Conservation (phyloP, 2,113 vertebrate species). For the Psittacula cyanocephala region DNA sequence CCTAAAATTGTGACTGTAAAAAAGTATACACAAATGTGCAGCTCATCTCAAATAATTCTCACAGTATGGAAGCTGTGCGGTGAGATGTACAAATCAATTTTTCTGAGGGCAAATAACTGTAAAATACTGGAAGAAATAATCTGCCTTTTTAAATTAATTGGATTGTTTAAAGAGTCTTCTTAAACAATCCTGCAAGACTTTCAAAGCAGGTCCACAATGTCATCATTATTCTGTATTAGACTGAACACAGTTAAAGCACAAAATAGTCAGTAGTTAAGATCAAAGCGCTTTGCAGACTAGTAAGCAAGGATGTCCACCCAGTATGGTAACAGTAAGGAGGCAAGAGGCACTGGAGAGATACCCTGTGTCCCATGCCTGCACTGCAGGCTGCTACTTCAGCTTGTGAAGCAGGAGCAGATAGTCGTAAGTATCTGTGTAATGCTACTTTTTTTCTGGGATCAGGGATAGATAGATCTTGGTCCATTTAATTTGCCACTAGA, state of each 20-base stretch:
- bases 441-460: background rate
- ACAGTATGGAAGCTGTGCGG: background rate
- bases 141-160: background rate
- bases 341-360: background rate
- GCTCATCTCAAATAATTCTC: background rate
- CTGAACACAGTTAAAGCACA: background rate
- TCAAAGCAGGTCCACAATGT: background rate
- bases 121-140: background rate
- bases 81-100: background rate
- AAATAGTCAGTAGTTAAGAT: background rate
- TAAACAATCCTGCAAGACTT: background rate
- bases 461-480: background rate
- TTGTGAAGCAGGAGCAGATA: background rate
- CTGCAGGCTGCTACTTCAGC: background rate
- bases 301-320: background rate
- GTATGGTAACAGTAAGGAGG: background rate
- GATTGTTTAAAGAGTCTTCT: background rate
- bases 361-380: background rate
- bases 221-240: background rate
- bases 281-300: background rate
- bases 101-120: background rate
- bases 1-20: background rate
- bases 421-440: fast-evolving
- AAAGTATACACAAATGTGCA: background rate
- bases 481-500: background rate